Conservation (phyloP, 1,140 invertebrate genomes). For the Littorina saxatilis region DNA sequence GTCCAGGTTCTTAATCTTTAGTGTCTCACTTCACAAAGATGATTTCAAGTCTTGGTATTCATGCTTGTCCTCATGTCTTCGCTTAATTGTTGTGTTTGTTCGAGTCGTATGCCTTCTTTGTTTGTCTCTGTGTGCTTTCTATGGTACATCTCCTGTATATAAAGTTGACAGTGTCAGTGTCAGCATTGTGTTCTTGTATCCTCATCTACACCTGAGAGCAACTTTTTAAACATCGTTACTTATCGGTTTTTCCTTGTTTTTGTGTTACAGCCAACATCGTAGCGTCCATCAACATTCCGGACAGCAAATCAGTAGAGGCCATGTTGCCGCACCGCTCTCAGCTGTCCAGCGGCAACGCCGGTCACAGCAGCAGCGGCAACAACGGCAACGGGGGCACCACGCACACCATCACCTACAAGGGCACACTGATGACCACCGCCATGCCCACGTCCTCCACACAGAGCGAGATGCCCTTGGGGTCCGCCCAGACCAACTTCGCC, state of each 20-base stretch:
- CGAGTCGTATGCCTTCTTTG: too few species aligned
- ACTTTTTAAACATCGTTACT: too few species aligned
- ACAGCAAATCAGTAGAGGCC: conserved; percentile 57
- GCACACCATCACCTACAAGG: conserved; percentile 74
- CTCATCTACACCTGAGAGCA: too few species aligned
- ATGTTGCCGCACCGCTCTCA: conserved; percentile 50
- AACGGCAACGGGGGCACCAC: conserved; percentile 52
- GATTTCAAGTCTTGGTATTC: too few species aligned
- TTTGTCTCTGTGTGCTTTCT: too few species aligned
- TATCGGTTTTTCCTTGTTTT: conserved; percentile 30
- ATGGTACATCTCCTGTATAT: too few species aligned
- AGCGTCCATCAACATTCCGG: conserved; percentile 69
- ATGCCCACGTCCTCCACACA: conserved; percentile 60
- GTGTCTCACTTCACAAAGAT: too few species aligned
- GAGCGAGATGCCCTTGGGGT: conserved; percentile 39
- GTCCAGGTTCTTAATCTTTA: too few species aligned
- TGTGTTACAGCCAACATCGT: conserved; percentile 66
- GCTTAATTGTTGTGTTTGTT: too few species aligned
- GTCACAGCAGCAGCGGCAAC: conserved; percentile 37
- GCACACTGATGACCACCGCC: conserved; percentile 71
- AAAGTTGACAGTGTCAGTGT: too few species aligned
- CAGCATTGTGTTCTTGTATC: too few species aligned
- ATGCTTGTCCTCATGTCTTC: too few species aligned
- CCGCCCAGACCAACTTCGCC: conserved; percentile 49
- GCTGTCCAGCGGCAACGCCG: conserved; percentile 19